Evolutionary conservation across 1,140 invertebrate genomes (phyloP).

Genomic region (Eurosta solidaginis): DNA sequence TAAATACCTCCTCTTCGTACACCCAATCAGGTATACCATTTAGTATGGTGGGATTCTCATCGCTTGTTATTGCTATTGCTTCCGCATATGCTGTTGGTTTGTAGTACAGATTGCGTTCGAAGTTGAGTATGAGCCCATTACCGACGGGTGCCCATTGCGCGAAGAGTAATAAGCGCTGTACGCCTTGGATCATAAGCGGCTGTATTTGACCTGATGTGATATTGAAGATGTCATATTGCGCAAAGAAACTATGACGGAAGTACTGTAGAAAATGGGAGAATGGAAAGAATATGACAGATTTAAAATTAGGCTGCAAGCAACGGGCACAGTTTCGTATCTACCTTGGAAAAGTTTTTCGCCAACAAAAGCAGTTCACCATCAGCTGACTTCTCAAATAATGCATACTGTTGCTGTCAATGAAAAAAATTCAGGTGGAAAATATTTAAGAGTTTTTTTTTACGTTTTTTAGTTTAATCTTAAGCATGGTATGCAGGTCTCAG

Average conservation of each 20-base stretch:
- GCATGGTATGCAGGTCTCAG: too few species aligned
- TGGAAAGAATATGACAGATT: constrained; percentile 33
- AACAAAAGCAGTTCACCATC: constrained; percentile 48
- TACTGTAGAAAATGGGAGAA: constrained; percentile 62
- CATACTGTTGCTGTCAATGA: constrained; percentile 38
- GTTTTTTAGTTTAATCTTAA: too few species aligned
- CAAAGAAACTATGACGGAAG: constrained; percentile 67
- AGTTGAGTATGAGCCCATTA: constrained; percentile 73
- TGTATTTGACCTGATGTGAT: constrained; percentile 61
- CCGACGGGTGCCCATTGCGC: constrained; percentile 58
- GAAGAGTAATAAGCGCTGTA: constrained; percentile 42
- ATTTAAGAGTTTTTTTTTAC: too few species aligned
- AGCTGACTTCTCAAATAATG: constrained; percentile 52
- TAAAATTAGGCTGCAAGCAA: constrained; percentile 21
- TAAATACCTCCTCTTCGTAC: constrained; percentile 89
- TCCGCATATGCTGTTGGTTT: constrained; percentile 56
- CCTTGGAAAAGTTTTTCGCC: constrained; percentile 52
- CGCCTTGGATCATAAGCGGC: constrained; percentile 43
- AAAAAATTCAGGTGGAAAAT: too few species aligned
- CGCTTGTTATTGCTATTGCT: constrained; percentile 66
- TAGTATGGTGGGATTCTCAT: constrained; percentile 69
- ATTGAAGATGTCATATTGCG: constrained; percentile 65
- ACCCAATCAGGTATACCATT: constrained; percentile 82
- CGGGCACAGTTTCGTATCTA: background rate
- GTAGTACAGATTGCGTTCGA: constrained; percentile 82